Evolutionary conservation across 2,888 invertebrate genomes (phyloP).

Genomic region (Neoitamus cyanurus): DNA sequence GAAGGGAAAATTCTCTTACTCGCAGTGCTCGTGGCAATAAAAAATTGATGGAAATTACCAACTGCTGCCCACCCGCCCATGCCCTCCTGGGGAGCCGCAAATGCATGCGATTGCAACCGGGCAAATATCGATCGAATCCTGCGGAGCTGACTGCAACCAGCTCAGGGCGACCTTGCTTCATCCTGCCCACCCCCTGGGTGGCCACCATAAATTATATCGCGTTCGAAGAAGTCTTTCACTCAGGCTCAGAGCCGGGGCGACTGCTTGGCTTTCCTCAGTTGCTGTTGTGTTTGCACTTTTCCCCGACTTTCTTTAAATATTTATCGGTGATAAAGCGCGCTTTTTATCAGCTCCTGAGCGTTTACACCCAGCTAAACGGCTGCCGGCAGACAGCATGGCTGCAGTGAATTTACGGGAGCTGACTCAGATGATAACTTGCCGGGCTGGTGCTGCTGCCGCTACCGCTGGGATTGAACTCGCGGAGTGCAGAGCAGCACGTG

Average conservation of each 20-base stretch:
- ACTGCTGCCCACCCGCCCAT: conserved; percentile 19
- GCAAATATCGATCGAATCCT: conserved; percentile 20
- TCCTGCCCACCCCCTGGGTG: not conserved
- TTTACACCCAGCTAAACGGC: conserved; percentile 34
- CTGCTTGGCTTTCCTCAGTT: conserved; percentile 19
- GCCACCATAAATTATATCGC: conserved; percentile 5
- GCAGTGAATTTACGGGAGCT: not conserved
- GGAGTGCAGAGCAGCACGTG: not conserved
- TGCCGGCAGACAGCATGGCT: conserved; percentile 37
- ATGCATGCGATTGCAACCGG: not conserved
- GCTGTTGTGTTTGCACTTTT: conserved; percentile 7
- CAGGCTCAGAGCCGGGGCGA: not conserved
- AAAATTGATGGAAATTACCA: conserved; percentile 45
- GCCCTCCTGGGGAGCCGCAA: not conserved
- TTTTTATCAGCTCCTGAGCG: conserved; percentile 36
- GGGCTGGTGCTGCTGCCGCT: not conserved
- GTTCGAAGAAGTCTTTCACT: not conserved
- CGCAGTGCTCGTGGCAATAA: not conserved
- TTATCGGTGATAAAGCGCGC: conserved; percentile 41
- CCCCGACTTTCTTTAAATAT: conserved; percentile 34
- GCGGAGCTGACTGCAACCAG: not conserved
- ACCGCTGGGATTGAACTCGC: not conserved
- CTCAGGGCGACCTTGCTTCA: conserved; percentile 21
- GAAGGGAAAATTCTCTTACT: conserved; percentile 2
- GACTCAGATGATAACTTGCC: conserved; percentile 35